Base-by-base conservation (phyloP, 2,888 invertebrate species). In the Agrotis puta region DNA sequence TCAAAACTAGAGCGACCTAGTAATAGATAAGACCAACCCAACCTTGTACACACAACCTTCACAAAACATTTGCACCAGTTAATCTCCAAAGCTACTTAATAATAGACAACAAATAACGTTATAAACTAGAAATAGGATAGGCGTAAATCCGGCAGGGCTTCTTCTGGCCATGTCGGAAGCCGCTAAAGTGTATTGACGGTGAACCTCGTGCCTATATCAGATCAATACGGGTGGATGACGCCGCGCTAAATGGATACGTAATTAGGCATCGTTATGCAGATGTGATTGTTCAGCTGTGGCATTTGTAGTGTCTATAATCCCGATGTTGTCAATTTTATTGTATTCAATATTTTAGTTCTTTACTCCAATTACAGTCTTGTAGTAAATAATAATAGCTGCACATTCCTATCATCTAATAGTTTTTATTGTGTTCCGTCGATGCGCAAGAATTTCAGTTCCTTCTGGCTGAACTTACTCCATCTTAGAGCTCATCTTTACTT, bases 111-210 rank as follows among this genome's bases (percentile, higher is more conserved):
- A 79, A 77, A 75, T 81, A 77, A 74, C 72, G 74, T 63, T 80
- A 82, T 79, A 84, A 83, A 83, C 71, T 86, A 81, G 85, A 91
- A 92, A 92, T 92, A 91, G 91, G 90, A 91, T 92, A 90, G 85
- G 74, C 75, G 82, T 83, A 90, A 91, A 90, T 89, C 90, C 88
- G 82, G 66, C 83, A 84, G 87, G 91, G 92, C 91, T 91, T 92
- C 90, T 62, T 75, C 81, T 85, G 92, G 87, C 91, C 88, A 83
- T 90, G 88, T 85, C 74, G 33, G 93, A 94, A 94, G 92, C 93
- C 93, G 64, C 66, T 66, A 62, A 91, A 93, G 89, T 91, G 88
- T 86, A 78, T 81, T 86, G 85, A 87, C 89, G 87, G 77, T 85
- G 79, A 85, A 86, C 85, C 84, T 77, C 86, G 82, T 89, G 22